phyloP scores from a whole-genome alignment of 2,888 invertebrate species.

The Crocallis elinguaria region DNA sequence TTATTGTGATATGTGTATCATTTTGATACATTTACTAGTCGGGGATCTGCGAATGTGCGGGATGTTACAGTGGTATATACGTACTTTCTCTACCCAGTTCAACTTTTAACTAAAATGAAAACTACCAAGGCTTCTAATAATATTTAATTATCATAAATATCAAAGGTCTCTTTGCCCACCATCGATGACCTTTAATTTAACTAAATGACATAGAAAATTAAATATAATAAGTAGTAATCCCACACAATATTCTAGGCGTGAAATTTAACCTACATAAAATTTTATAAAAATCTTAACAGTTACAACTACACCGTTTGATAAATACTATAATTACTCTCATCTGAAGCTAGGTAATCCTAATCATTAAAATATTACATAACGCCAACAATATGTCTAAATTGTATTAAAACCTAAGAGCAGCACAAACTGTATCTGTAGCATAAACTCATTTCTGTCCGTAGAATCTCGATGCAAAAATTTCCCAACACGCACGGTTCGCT shows the following conservation, averaged over 20 bases:
- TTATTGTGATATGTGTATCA: conserved; percentile 38
- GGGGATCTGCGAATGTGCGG: not conserved
- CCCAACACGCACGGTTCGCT: conserved; percentile 15
- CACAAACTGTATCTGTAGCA: not conserved
- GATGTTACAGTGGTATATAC: not conserved
- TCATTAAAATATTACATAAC: not conserved
- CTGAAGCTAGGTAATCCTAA: not conserved
- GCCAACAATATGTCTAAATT: conserved; percentile 1
- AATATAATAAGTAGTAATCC: too few species aligned
- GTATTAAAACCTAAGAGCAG: not conserved
- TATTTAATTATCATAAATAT: too few species aligned
- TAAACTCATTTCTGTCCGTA: conserved; percentile 15
- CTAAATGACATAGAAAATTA: too few species aligned
- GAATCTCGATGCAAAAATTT: conserved; percentile 20
- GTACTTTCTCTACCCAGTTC: too few species aligned
- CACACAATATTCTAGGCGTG: too few species aligned
- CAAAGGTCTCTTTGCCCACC: too few species aligned
- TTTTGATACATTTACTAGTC: conserved; percentile 1
- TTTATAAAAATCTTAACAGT: not conserved
- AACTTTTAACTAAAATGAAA: too few species aligned
- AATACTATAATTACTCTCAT: not conserved
- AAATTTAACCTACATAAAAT: too few species aligned
- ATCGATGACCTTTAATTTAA: too few species aligned
- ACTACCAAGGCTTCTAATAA: too few species aligned
- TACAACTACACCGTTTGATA: not conserved